A percentile compares a stretch with the other conserved stretches of the same genome.
Evolutionary conservation across 1,140 invertebrate genomes (phyloP).

Genomic region (Neodiprion fabricii): DNA sequence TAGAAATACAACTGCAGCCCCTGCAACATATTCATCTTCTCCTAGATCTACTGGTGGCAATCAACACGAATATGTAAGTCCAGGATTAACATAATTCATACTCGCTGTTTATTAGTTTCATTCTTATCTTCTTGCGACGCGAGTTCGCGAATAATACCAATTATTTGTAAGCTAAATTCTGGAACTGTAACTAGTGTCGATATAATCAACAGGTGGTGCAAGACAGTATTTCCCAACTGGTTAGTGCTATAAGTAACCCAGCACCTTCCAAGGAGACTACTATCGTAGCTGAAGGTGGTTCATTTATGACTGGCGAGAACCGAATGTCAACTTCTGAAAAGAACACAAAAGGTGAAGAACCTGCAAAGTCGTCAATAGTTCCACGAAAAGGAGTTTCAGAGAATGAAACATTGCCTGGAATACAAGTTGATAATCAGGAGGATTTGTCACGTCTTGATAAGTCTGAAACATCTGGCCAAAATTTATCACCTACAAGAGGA

Average conservation of each 20-base stretch:
- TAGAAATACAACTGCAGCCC: neutral
- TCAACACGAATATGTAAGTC: neutral
- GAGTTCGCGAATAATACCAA: no score
- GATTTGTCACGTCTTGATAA: no score
- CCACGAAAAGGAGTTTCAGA: conserved; percentile 26
- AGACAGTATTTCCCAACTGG: no score
- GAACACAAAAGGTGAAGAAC: conserved; percentile 22
- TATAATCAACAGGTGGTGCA: no score
- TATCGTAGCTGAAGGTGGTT: conserved; percentile 3
- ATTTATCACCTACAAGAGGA: neutral
- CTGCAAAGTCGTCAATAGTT: conserved; percentile 17
- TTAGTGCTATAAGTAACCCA: no score
- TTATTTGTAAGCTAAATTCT: no score
- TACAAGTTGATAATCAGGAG: no score
- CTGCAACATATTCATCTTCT: no score
- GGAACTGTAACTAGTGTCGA: no score
- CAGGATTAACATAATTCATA: no score
- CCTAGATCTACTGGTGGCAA: neutral
- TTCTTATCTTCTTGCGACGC: no score
- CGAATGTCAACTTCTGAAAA: neutral
- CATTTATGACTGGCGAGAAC: neutral
- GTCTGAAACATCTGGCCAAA: neutral
- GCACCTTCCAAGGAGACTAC: neutral
- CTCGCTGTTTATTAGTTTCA: no score
- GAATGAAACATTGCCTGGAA: conserved; percentile 26